phyloP scores from a whole-genome alignment of 1,140 invertebrate species.

The Caerostris extrusa region DNA sequence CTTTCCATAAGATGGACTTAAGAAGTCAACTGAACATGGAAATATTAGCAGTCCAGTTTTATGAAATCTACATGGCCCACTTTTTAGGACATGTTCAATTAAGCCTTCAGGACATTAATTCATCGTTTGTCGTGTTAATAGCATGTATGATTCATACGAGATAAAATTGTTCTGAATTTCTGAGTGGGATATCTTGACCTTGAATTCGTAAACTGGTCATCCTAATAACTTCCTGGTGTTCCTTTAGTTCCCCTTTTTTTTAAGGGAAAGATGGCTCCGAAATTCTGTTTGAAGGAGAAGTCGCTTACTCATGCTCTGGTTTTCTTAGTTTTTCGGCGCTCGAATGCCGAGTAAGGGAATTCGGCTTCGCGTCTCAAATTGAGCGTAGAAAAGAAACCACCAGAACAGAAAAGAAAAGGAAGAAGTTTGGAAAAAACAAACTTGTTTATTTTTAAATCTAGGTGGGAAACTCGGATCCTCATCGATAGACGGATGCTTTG shows the following conservation, averaged over 20 bases:
- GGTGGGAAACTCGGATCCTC: neutral
- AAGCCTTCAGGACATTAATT: too few relatives aligned
- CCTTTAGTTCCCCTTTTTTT: neutral
- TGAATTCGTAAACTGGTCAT: neutral
- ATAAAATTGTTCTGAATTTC: neutral
- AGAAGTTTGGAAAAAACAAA: conserved; percentile 42
- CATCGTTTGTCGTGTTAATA: too few relatives aligned
- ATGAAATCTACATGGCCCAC: too few relatives aligned
- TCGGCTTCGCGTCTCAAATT: conserved; percentile 44
- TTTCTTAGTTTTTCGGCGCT: neutral
- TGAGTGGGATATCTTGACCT: neutral
- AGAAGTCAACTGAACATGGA: too few relatives aligned
- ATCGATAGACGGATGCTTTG: conserved; percentile 10
- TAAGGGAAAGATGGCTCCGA: neutral
- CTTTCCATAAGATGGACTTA: too few relatives aligned
- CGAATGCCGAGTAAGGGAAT: neutral
- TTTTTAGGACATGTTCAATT: too few relatives aligned
- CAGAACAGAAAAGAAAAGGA: conserved; percentile 8
- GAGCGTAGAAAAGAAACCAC: conserved; percentile 66
- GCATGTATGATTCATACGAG: too few relatives aligned
- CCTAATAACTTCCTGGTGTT: neutral
- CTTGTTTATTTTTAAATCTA: conserved; percentile 63
- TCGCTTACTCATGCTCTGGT: neutral
- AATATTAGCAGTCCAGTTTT: too few relatives aligned
- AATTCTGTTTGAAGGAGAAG: neutral